A percentile compares a stretch with the other conserved stretches of the same genome.
Evolutionary conservation across 2,888 invertebrate genomes (phyloP).

Genomic region (Eulithis testata): DNA sequence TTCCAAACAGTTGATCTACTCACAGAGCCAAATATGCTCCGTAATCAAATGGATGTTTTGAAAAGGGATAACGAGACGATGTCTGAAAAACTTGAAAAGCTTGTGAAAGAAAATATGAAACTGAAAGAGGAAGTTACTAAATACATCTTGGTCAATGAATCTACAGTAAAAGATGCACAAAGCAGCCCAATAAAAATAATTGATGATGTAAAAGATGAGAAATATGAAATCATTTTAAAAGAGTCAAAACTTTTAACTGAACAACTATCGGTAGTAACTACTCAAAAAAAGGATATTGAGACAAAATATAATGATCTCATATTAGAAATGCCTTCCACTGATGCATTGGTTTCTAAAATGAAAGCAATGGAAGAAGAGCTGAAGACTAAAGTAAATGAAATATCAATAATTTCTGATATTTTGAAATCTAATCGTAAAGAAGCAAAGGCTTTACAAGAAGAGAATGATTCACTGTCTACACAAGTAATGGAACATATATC

Average conservation of each 20-base stretch:
- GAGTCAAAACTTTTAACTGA: conserved; percentile 51
- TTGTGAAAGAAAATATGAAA: conserved; percentile 60
- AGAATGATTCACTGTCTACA: conserved; percentile 82
- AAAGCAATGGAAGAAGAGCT: conserved; percentile 59
- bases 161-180: conserved; percentile 45
- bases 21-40: conserved; percentile 45
- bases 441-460: conserved; percentile 71
- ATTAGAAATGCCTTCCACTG: conserved; percentile 61
- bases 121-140: conserved; percentile 53
- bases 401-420: conserved; percentile 51
- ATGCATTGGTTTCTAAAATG: conserved; percentile 60
- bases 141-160: conserved; percentile 36
- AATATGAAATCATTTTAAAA: conserved; percentile 38
- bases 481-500: conserved; percentile 84
- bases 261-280: conserved; percentile 50
- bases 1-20: conserved; percentile 56
- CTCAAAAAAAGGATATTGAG: conserved; percentile 57
- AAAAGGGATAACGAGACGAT: conserved; percentile 49
- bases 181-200: conserved; percentile 53
- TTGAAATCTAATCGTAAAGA: conserved; percentile 54
- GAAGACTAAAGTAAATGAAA: conserved; percentile 53
- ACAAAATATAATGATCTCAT: conserved; percentile 60
- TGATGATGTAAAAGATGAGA: conserved; percentile 8
- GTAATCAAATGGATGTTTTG: conserved; percentile 49
- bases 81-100: conserved; percentile 44